Evolutionary conservation across 1,140 invertebrate genomes (phyloP).

Genomic region (Rhizoglyphus robini): DNA sequence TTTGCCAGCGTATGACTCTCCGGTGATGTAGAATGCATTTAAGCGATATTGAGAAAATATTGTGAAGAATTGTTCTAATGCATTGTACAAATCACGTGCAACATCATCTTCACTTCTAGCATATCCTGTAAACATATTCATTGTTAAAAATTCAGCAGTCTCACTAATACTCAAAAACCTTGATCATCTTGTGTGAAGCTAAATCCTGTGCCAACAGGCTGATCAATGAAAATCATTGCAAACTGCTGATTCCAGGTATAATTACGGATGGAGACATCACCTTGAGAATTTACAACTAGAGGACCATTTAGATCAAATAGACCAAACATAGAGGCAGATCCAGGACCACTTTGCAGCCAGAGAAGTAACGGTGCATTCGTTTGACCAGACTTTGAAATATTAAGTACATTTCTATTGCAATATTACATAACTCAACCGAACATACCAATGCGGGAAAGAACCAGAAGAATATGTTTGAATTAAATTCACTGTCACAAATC

Average conservation of each 20-base stretch:
- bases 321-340: constrained; percentile 60
- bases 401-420: neutral
- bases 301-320: constrained; percentile 70
- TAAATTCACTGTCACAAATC: constrained; percentile 20
- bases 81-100: constrained; percentile 24
- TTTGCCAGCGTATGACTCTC: too few species aligned
- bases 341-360: constrained; percentile 74
- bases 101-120: constrained; percentile 24
- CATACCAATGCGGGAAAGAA: constrained; percentile 25
- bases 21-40: too few species aligned
- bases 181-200: constrained; percentile 24
- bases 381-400: neutral
- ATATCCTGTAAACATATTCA: too few species aligned
- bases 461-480: constrained; percentile 27
- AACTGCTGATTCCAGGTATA: constrained; percentile 58
- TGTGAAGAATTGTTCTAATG: constrained; percentile 52
- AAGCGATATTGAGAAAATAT: too few species aligned
- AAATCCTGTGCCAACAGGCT: constrained; percentile 57
- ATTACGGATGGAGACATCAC: constrained; percentile 44
- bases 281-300: constrained; percentile 41
- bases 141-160: too few species aligned
- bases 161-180: too few species aligned
- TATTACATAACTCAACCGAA: neutral
- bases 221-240: constrained; percentile 68
- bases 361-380: constrained; percentile 56